These are phyloP conservation scores for Ictidomys tridecemlineatus DNA, from an alignment of 2,113 vertebrate species.

Conservation along the genomic window DNA sequence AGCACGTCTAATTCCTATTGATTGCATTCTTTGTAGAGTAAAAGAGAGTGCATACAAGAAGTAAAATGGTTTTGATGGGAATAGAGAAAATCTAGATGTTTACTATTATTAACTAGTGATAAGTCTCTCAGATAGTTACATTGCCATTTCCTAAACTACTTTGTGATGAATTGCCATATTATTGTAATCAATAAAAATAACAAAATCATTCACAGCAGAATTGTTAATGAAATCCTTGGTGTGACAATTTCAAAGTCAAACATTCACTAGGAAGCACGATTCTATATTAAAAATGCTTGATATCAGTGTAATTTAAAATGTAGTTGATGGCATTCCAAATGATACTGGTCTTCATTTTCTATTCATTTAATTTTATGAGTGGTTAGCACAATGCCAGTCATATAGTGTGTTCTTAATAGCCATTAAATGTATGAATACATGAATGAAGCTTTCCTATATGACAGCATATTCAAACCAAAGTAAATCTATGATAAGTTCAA, in stretches of 20 bases:
- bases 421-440: conserved; percentile 41
- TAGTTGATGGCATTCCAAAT: conserved; percentile 45
- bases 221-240: conserved; percentile 61
- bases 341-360: conserved; percentile 51
- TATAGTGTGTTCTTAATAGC: conserved; percentile 40
- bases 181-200: conserved; percentile 60
- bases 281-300: conserved; percentile 52
- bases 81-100: conserved; percentile 60
- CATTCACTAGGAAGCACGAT: conserved; percentile 21
- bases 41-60: neutral
- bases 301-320: conserved; percentile 65
- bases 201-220: conserved; percentile 35
- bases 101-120: conserved; percentile 63
- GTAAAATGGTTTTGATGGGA: conserved; percentile 62
- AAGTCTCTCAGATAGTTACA: conserved; percentile 50
- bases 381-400: neutral
- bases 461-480: conserved; percentile 22
- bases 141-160: conserved; percentile 60
- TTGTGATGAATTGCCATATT: conserved; percentile 57
- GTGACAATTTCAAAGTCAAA: conserved; percentile 63
- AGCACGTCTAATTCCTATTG: conserved; percentile 70
- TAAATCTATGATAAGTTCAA: conserved; percentile 23
- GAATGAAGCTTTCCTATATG: neutral
- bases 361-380: conserved; percentile 59
- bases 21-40: conserved; percentile 65